phyloP scores from a whole-genome alignment of 2,888 invertebrate species.

The Macrophya annulata region DNA sequence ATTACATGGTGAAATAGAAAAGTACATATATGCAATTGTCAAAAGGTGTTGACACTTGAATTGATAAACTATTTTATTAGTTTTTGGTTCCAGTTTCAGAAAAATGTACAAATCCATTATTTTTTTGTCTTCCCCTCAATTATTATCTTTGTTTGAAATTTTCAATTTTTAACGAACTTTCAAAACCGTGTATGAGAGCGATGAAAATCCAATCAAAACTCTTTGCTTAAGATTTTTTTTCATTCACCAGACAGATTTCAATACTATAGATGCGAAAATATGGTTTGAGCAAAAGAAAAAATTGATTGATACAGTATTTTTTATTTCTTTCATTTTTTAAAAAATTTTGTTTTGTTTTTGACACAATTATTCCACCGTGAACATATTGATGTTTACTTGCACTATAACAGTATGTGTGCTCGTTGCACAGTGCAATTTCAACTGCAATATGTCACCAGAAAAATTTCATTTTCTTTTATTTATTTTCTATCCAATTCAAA shows the following conservation, averaged over 20 bases:
- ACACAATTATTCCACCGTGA: background rate
- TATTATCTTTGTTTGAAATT: background rate
- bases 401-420: background rate
- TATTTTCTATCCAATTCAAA: background rate
- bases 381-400: background rate
- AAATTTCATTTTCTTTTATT: background rate
- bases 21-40: background rate
- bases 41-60: background rate
- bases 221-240: background rate
- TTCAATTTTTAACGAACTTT: slow-evolving; percentile 23
- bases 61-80: background rate
- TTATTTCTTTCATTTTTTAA: background rate
- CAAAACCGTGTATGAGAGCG: background rate
- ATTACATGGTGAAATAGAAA: background rate
- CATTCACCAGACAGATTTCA: background rate
- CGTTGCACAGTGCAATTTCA: background rate
- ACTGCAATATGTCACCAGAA: background rate
- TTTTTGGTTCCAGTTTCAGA: background rate
- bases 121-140: background rate
- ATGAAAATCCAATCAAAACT: slow-evolving; percentile 26
- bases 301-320: background rate
- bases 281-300: background rate
- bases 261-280: background rate
- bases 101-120: background rate
- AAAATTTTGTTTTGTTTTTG: background rate